phyloP scores from a whole-genome alignment of 2,888 invertebrate genomes.

The Adelphocoris suturalis region DNA sequence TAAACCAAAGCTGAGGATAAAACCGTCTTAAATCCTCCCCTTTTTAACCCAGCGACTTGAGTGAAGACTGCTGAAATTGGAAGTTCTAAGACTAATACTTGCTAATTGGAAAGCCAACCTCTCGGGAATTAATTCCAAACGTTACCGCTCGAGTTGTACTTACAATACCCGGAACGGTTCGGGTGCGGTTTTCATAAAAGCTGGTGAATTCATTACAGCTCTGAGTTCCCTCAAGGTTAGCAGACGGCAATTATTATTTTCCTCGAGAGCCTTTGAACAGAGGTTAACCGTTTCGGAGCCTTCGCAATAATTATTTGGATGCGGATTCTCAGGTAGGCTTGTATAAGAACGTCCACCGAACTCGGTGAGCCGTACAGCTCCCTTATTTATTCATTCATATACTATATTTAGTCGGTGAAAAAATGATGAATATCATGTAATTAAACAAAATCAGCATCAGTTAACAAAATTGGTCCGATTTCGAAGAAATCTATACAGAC shows the following conservation, averaged over 20 bases:
- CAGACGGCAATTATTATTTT: slow-evolving; percentile 17
- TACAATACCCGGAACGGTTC: slow-evolving; percentile 1
- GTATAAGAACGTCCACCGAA: too few species aligned
- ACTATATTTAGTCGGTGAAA: too few species aligned
- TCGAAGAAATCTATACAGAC: too few species aligned
- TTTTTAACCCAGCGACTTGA: background rate
- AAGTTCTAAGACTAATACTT: background rate
- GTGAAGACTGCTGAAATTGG: background rate
- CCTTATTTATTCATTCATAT: too few species aligned
- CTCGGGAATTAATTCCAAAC: slow-evolving; percentile 23
- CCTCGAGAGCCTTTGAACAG: background rate
- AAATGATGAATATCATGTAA: too few species aligned
- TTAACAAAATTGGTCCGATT: too few species aligned
- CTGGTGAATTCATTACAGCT: background rate
- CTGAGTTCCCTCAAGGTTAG: background rate
- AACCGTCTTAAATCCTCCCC: too few species aligned
- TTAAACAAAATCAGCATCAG: too few species aligned
- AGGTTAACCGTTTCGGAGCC: background rate
- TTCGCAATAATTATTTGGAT: background rate
- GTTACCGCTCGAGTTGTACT: background rate
- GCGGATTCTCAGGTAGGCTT: background rate
- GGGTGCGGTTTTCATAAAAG: slow-evolving; percentile 27
- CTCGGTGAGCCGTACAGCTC: too few species aligned
- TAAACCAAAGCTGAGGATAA: too few species aligned
- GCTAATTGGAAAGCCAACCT: slow-evolving; percentile 15